A percentile compares a stretch with the other conserved stretches of the same genome.
Evolutionary conservation across 2,888 invertebrate species (phyloP).

Genomic region (Acheta domesticus): DNA sequence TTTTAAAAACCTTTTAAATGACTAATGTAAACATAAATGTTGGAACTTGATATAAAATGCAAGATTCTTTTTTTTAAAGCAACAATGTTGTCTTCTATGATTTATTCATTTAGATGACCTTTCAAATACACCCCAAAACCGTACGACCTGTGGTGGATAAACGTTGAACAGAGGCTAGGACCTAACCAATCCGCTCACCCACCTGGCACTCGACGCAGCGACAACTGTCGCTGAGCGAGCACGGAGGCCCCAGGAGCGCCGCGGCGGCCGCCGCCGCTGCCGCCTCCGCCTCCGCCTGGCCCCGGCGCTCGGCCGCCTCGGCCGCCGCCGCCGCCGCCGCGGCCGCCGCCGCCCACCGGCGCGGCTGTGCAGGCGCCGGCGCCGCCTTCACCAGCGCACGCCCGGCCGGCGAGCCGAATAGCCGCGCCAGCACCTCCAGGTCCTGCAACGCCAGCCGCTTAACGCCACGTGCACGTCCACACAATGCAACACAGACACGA

Average conservation of each 20-base stretch:
- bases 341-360: neutral
- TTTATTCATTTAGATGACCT: no score
- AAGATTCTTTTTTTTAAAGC: no score
- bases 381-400: neutral
- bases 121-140: no score
- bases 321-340: neutral
- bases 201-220: constrained; percentile 6
- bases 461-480: neutral
- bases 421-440: constrained; percentile 9
- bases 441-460: neutral
- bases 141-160: no score
- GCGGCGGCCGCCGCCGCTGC: constrained; percentile 3
- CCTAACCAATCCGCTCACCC: neutral
- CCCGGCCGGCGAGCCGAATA: neutral
- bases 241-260: neutral
- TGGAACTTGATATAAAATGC: no score
- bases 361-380: neutral
- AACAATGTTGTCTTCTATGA: no score
- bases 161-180: no score
- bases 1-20: no score
- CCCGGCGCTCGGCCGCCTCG: neutral
- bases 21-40: no score
- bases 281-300: neutral
- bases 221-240: neutral
- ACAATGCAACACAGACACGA: no score